Evolutionary conservation across 2,797 vertebrate species (phyloP).

Genomic region (Tragelaphus eurycerus): DNA sequence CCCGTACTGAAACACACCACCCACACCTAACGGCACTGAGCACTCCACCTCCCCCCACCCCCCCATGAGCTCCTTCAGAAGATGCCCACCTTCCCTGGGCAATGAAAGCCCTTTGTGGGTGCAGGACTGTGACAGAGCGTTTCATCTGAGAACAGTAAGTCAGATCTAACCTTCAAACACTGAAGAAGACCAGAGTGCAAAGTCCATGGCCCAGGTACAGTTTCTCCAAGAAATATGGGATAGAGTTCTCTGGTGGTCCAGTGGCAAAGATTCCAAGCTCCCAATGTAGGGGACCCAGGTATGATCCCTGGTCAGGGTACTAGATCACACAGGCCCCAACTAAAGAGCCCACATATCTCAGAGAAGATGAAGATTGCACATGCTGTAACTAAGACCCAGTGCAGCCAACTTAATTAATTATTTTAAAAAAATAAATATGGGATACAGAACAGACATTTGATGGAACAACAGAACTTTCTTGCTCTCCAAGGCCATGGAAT

Average conservation of each 20-base stretch:
- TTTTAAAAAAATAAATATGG: background rate
- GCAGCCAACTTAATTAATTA: background rate
- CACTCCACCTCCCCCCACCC: background rate
- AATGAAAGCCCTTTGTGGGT: background rate
- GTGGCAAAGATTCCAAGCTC: rapidly evolving
- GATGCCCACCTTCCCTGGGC: background rate
- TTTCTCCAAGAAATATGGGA: background rate
- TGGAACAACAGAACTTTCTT: background rate
- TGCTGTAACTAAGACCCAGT: background rate
- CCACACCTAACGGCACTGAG: background rate
- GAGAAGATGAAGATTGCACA: background rate
- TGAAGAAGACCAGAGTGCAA: background rate
- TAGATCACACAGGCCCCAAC: background rate
- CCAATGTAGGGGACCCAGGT: background rate
- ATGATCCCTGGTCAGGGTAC: background rate
- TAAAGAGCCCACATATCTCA: background rate
- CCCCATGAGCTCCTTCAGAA: background rate
- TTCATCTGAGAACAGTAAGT: background rate
- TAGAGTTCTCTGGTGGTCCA: background rate
- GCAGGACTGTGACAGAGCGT: background rate
- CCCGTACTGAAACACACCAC: background rate
- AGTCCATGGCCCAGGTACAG: background rate
- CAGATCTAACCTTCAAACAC: background rate
- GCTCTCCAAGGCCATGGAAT: background rate
- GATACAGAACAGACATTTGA: background rate